These are phyloP conservation scores for Hyaena hyaena DNA, from an alignment of 2,113 vertebrate species.

Conservation along the genomic window DNA sequence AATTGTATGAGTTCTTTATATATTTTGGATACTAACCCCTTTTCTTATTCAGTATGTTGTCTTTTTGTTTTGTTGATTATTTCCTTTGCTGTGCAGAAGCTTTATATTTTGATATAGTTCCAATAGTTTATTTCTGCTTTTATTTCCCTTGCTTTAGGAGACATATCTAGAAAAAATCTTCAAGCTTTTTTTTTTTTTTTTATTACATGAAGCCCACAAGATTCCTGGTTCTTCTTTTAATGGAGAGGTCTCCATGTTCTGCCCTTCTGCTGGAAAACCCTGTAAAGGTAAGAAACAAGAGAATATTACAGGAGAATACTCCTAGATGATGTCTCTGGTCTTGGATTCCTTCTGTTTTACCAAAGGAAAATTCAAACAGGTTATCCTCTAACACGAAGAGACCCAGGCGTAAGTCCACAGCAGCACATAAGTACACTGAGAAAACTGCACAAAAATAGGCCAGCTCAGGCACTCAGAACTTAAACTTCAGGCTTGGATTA, in stretches of 20 bases:
- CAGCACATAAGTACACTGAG: neutral
- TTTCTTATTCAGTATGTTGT: neutral
- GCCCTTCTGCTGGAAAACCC: neutral
- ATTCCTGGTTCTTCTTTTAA: neutral
- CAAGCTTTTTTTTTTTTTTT: neutral
- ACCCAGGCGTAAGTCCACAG: neutral
- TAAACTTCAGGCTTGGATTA: conserved; percentile 2
- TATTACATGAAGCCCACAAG: neutral
- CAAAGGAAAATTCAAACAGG: neutral
- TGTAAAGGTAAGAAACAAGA: neutral
- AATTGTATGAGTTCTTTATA: neutral
- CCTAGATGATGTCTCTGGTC: neutral
- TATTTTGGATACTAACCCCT: neutral
- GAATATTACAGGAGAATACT: conserved; percentile 2
- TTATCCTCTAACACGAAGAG: neutral
- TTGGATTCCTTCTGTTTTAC: neutral
- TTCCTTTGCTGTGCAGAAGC: neutral
- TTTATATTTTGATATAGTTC: neutral
- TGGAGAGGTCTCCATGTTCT: neutral
- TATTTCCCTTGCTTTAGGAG: neutral
- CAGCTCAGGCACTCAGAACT: neutral
- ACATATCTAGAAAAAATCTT: neutral
- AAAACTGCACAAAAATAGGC: neutral
- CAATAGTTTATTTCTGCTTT: neutral
- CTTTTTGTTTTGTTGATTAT: neutral